Base-by-base conservation (phyloP, 2,113 vertebrate species). In the Nanger granti region DNA sequence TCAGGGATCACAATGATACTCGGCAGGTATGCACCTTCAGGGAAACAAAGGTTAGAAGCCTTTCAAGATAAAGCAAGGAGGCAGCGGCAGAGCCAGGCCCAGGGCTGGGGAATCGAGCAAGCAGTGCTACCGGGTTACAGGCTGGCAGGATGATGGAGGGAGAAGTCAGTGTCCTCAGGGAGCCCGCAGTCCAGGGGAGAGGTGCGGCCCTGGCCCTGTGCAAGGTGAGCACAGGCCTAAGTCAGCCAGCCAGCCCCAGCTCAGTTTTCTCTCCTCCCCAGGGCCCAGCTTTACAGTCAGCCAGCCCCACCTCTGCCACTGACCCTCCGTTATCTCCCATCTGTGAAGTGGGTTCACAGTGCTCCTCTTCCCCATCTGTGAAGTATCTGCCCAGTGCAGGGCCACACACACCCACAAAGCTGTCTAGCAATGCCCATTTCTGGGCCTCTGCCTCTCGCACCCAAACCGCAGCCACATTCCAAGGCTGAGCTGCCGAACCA, bases 321-420 rank as follows among this genome's bases (percentile, higher is more conserved):
- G 41, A 73, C 34, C 64, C 37, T 76, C 54, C 13, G 8, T 12
- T 2, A 15, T 73, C 26, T 87, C 54, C 52, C 87, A 41, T 55
- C 62, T 79, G 13, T 66, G 92, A 91, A 69, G 37, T 28, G 55
- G 55, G 24, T 47, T 54, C 31, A 44, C 60, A 6, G n/a, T 2
- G 89, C 31, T 8, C 79, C 52, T 18, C 3, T 49, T 52, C 29
- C 73, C 41, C 7, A 29, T 24, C 49, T 22, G 31, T 15, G 41
- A 49, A 66, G 37, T 31, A 17, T 64, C 52, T 79, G 34, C 44
- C 29, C 60, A 22, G 7, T 0, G 9, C 29, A 11, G 54, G 41
- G n/a, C 44, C 54, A 49, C 0, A 4, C 4, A 1, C 8, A 44
- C 37, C 89, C 55, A 59, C 11, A 24, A 5, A 9, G 17, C 52